Evolutionary conservation across 2,113 vertebrate genomes (phyloP).

Genomic region (Gobio gobio): DNA sequence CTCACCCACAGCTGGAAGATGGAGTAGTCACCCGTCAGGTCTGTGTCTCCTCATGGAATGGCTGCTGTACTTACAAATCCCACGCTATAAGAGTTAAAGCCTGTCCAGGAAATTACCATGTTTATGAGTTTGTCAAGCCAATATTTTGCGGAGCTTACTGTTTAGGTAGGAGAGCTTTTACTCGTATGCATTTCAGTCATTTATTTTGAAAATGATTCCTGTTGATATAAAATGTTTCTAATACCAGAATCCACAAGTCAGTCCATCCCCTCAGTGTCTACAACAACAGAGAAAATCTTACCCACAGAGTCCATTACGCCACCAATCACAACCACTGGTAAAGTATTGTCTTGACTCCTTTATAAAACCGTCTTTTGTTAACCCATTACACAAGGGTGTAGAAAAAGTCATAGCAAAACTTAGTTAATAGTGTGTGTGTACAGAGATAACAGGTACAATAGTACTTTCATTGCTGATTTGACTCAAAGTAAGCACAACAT

Average conservation of each 20-base stretch:
- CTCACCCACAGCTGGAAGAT: slow-evolving; percentile 17
- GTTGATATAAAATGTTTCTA: neutral
- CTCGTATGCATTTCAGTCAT: neutral
- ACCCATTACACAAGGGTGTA: neutral
- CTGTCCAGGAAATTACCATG: slow-evolving; percentile 26
- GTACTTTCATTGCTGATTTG: no score
- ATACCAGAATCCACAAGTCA: neutral
- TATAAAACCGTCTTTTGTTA: neutral
- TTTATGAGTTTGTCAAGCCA: slow-evolving; percentile 27
- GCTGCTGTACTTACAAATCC: neutral
- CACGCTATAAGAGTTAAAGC: slow-evolving; percentile 26
- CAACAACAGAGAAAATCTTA: neutral
- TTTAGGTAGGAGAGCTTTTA: neutral
- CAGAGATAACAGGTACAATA: no score
- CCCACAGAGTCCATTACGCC: neutral
- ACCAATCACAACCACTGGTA: neutral
- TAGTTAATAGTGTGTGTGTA: no score
- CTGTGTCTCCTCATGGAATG: neutral
- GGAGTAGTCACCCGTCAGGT: neutral
- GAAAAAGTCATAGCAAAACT: no score
- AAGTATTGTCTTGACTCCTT: neutral
- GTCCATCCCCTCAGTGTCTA: neutral
- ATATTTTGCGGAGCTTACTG: neutral
- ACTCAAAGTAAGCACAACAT: no score
- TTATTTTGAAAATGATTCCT: neutral